phyloP scores from a whole-genome alignment of 2,113 vertebrate genomes.

The Propithecus coquereli region DNA sequence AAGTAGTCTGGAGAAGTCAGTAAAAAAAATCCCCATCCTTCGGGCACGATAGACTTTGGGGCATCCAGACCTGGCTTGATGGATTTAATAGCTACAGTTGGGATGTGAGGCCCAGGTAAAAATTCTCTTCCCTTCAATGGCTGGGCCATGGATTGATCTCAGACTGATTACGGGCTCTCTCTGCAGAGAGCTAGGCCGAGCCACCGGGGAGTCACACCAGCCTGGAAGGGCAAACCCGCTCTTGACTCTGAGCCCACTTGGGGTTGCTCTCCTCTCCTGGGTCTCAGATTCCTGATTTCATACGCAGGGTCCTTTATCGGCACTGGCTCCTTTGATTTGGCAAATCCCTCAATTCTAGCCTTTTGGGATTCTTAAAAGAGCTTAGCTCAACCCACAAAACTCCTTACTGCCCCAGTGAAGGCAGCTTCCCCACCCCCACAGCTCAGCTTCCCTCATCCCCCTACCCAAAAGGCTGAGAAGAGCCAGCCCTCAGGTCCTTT shows the following conservation, averaged over 20 bases:
- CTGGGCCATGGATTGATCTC: neutral
- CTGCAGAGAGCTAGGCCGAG: neutral
- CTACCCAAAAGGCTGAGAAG: neutral
- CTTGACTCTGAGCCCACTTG: neutral
- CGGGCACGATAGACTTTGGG: neutral
- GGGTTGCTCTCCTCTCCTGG: neutral
- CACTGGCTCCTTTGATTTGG: neutral
- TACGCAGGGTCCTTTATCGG: neutral
- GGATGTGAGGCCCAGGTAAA: neutral
- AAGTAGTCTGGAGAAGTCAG: neutral
- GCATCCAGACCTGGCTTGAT: too few species aligned
- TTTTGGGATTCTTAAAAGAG: neutral
- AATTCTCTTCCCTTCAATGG: neutral
- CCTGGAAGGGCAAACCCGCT: neutral
- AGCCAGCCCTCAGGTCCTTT: neutral
- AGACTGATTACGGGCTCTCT: neutral
- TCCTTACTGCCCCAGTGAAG: neutral
- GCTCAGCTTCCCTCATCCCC: neutral
- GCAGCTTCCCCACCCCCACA: too few species aligned
- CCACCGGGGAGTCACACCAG: rapidly evolving
- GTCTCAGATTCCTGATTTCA: neutral
- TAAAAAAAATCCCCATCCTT: neutral
- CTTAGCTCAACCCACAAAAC: neutral
- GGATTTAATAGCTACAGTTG: too few species aligned
- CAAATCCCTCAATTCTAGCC: neutral